Percentiles rank a stretch among this genome's conserved stretches.
phyloP scores from a whole-genome alignment of 2,888 invertebrate genomes.

The Coelinius sp. region DNA sequence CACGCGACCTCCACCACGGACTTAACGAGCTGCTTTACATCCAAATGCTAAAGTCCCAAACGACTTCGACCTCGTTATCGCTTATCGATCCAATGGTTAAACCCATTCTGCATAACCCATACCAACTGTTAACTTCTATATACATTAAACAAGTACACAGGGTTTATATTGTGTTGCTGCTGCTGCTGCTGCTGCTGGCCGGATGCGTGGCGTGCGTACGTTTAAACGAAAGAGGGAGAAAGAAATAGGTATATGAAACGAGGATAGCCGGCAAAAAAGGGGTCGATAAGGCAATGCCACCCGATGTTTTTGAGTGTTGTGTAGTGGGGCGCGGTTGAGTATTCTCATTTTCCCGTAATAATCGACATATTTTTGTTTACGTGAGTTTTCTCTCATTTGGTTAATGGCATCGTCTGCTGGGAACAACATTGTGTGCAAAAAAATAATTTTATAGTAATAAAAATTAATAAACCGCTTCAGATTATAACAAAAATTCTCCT shows the following conservation, averaged over 20 bases:
- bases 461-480: too few relatives aligned
- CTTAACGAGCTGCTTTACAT: conserved; percentile 69
- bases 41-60: conserved; percentile 49
- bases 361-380: neutral
- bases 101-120: neutral
- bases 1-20: conserved; percentile 55
- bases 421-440: too few relatives aligned
- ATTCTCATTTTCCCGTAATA: conserved; percentile 21
- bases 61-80: conserved; percentile 62
- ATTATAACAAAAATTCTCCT: too few relatives aligned
- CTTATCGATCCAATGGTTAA: conserved; percentile 55
- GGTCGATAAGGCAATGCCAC: conserved; percentile 38
- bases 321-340: conserved; percentile 34
- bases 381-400: neutral
- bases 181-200: conserved; percentile 2
- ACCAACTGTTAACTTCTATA: conserved; percentile 4
- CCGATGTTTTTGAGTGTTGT: conserved; percentile 15
- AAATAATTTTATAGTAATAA: too few relatives aligned
- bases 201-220: conserved; percentile 39
- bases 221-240: conserved; percentile 22
- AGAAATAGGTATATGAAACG: neutral
- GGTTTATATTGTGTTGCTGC: conserved; percentile 23
- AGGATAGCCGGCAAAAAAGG: conserved; percentile 12
- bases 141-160: conserved; percentile 36
- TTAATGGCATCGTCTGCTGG: neutral